A percentile compares a stretch with the other conserved stretches of the same genome.
phyloP scores from a whole-genome alignment of 2,113 vertebrate species.

The Copsychus sechellarum region DNA sequence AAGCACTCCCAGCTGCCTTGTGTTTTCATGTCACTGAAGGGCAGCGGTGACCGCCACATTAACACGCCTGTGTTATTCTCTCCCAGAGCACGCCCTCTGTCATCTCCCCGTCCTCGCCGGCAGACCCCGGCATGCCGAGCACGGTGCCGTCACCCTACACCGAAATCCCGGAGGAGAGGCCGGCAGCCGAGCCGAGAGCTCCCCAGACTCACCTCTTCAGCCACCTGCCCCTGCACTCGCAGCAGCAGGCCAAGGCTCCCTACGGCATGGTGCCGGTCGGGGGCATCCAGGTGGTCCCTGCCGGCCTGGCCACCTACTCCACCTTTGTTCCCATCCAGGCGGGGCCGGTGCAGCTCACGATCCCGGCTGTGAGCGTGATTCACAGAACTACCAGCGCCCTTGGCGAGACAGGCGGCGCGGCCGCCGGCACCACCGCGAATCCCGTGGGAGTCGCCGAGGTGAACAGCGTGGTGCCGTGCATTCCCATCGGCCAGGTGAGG shows the following conservation, averaged over 20 bases:
- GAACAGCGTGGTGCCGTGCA: conserved; percentile 83
- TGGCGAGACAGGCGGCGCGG: conserved; percentile 1
- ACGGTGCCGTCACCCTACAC: not conserved
- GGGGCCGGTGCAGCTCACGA: conserved; percentile 88
- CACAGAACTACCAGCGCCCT: conserved; percentile 79
- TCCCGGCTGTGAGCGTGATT: conserved; percentile 89
- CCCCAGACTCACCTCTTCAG: conserved; percentile 86
- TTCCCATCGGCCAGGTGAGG: conserved; percentile 86
- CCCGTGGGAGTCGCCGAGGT: conserved; percentile 79
- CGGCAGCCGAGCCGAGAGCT: conserved; percentile 27
- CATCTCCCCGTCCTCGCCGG: conserved; percentile 20
- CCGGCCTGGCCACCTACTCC: conserved; percentile 88
- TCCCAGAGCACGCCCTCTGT: conserved; percentile 11
- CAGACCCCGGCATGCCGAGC: conserved; percentile 73
- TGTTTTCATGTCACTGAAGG: not conserved
- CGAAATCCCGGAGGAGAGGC: conserved; percentile 61
- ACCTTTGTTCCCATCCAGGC: conserved; percentile 93
- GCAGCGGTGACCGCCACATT: rapidly evolving
- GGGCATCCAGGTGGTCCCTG: conserved; percentile 91
- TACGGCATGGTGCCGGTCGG: conserved; percentile 89
- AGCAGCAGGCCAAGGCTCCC: conserved; percentile 83
- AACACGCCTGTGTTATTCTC: not conserved
- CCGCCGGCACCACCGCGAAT: not conserved
- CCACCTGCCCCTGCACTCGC: conserved; percentile 94
- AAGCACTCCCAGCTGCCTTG: not conserved